These are phyloP conservation scores for Cettia cetti DNA, from an alignment of 2,113 vertebrate genomes.

Conservation along the genomic window DNA sequence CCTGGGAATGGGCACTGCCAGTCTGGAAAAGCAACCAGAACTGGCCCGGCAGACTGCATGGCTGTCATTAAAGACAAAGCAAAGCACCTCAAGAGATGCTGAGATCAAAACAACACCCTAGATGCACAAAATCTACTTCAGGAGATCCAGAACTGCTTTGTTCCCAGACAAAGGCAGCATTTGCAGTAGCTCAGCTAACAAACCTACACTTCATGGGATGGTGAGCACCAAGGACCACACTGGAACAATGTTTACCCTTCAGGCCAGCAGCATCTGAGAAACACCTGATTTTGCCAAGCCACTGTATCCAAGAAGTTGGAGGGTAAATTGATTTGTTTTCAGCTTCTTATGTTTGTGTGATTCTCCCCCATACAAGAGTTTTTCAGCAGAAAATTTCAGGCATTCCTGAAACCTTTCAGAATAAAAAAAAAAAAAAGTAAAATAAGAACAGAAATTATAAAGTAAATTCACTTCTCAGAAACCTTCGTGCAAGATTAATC, in stretches of 20 bases:
- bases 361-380: background rate
- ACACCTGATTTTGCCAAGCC: background rate
- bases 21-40: background rate
- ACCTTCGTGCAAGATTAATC: background rate
- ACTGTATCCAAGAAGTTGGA: background rate
- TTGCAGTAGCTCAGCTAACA: background rate
- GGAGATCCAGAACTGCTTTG: background rate
- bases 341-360: background rate
- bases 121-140: background rate
- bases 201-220: background rate
- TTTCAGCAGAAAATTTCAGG: background rate
- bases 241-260: background rate
- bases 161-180: background rate
- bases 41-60: background rate
- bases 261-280: background rate
- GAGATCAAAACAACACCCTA: background rate
- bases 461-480: background rate
- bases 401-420: background rate
- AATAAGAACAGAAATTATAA: background rate
- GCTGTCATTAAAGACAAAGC: background rate
- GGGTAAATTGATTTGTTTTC: background rate
- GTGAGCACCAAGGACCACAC: background rate
- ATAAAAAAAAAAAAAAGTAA: background rate
- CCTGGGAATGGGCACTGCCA: rapidly evolving
- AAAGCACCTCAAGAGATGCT: background rate